Conservation (phyloP, 2,888 invertebrate species). For the Euplexia lucipara region DNA sequence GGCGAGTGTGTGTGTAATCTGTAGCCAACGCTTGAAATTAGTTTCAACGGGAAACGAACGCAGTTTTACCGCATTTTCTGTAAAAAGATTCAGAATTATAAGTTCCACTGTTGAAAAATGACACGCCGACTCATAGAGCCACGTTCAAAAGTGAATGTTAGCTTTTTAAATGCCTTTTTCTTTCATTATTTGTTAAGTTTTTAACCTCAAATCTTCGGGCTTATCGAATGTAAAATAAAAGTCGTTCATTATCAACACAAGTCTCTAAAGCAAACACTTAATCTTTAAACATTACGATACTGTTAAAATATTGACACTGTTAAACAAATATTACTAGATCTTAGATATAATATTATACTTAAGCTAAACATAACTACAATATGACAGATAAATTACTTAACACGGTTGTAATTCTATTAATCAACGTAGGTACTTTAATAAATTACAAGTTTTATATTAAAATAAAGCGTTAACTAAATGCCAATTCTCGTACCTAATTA, state of each 20-base stretch:
- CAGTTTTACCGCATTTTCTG: neutral
- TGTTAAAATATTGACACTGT: conserved; percentile 23
- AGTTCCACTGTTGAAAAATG: neutral
- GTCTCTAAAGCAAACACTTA: neutral
- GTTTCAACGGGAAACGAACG: conserved; percentile 7
- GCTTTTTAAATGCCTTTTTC: neutral
- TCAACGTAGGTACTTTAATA: too few species aligned
- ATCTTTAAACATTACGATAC: conserved; percentile 5
- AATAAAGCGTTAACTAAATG: too few species aligned
- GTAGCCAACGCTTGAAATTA: conserved; percentile 28
- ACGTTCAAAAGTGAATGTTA: conserved; percentile 9
- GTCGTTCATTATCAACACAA: neutral
- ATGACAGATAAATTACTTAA: conserved; percentile 14
- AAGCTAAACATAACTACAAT: conserved; percentile 12
- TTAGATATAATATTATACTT: conserved; percentile 6
- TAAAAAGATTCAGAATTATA: neutral
- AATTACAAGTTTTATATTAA: neutral
- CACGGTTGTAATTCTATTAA: too few species aligned
- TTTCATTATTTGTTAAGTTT: neutral
- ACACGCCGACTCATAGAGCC: neutral
- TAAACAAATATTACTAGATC: neutral
- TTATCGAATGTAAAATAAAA: neutral
- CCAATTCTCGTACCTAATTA: too few species aligned
- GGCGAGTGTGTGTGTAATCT: conserved; percentile 2
- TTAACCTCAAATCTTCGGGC: neutral